Evolutionary conservation across 2,888 invertebrate species (phyloP), one percentile per base, ranked within the genome.

Genomic region (Rhabditoides inermis): DNA sequence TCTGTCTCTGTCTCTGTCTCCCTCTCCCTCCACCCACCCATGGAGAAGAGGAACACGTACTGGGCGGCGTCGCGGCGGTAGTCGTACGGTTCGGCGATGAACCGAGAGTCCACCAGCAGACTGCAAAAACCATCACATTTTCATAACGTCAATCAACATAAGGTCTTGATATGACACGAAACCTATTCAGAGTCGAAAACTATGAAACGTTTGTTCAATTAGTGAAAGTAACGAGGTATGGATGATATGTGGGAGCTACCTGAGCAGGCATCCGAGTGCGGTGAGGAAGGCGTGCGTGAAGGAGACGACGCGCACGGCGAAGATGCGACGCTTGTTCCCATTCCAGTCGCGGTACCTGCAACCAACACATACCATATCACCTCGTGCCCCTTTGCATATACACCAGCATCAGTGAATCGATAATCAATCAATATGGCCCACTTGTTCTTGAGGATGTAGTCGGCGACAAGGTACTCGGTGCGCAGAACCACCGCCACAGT

Each of bases 301-400:
- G 20, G 67, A 67, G 28, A 67, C 67, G 48, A 67, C 61, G 6
- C 67, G 58, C n/a, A 67, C 64, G 28, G 64, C 49, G 54, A 64
- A 64, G 3, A 64, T 54, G 2, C 64, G 51, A 4, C 45, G 45
- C 59, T 59, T 42, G 44, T 42, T 42, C 22, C 23, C 10, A 12
- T 18, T 23, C 1, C 22, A 39, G 40, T 18, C 18, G 12, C n/a
- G n/a, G n/a, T n/a, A n/a, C n/a, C n/a, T n/a, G n/a, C n/a, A n/a
- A n/a, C n/a, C n/a, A n/a, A n/a, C n/a, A n/a, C n/a, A n/a, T n/a
- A n/a, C n/a, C n/a, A n/a, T n/a, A n/a, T n/a, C n/a, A n/a, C n/a
- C n/a, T n/a, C n/a, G n/a, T n/a, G n/a, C n/a, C n/a, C n/a, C n/a
- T n/a, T n/a, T n/a, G n/a, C n/a, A n/a, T n/a, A n/a, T n/a, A n/a